Base-by-base conservation (phyloP, 1,140 invertebrate genomes). In the Bursaphelenchus mucronatus region DNA sequence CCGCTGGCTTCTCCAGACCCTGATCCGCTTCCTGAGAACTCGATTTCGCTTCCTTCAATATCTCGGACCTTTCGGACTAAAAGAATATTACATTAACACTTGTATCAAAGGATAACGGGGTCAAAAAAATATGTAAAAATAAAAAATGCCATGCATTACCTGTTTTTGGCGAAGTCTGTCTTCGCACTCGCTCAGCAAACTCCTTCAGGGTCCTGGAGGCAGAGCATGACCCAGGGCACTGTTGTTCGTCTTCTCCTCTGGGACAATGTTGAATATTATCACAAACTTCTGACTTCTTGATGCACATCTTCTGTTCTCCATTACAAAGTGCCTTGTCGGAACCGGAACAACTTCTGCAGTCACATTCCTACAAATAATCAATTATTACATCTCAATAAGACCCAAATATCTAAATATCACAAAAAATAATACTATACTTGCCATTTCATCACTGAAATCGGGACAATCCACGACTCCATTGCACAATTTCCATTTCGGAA, bases 401-500 rank as follows among this genome's bases (percentile, higher is more conserved):
- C 6, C n/a, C n/a, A 62, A 55, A 11, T 10, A 54, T 3, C 15
- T 50, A 10, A 10, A 61, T 39, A 17, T 3, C 15, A 19, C 3
- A 47, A 41, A 62, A 67, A 11, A 50, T 13, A 39, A 47, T 41
- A 30, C 5, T 30, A 30, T 30, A 30, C 30, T 30, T 41, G 65
- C 69, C 40, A 45, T 49, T 76, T 74, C 73, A 53, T 74, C 73
- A 4, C 39, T 47, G 5, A 44, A 59, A 47, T 72, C 63, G 8
- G 11, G n/a, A 54, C 73, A 74, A 17, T 74, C 55, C 6, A 52
- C n/a, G 46, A 53, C 30, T n/a, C 73, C 73, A 46, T 74, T 63
- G 45, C 73, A 74, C 10, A 76, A 17, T 13, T 59, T 8, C 74
- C 72, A 70, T 45, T 69, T 74, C n/a, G 71, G 58, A 17, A 74